Base-by-base conservation (phyloP, 2,888 invertebrate genomes). In the Scaptomyza tumidula region DNA sequence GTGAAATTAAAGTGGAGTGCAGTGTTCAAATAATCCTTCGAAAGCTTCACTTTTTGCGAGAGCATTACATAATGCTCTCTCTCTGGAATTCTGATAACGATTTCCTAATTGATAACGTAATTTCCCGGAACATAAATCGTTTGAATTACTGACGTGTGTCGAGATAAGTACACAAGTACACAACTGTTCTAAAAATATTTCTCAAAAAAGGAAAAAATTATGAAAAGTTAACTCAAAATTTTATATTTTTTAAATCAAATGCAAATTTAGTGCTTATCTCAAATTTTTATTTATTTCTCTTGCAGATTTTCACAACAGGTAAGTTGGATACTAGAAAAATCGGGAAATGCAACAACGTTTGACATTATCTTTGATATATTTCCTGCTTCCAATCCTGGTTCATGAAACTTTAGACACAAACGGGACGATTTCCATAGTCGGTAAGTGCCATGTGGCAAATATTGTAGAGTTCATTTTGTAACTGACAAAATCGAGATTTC, bases 371-470 rank as follows among this genome's bases (percentile, higher is more conserved):
- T 62, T 56, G 37, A 14, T 73, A 44, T 59, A 49, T 71, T 27
- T 9, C 16, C 7, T 49, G 6, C 0, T 46, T 29, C 2, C n/a
- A 6, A 50, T 24, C 11, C 27, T 46, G 14, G 31, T 6, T 35
- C 10, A 37, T 16, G 3, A 46, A 31, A 19, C 27, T 35, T 33
- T 52, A 86, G 83, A 62, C 14, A 31, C 6, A 84, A 69, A 39
- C 66, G 80, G 66, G 59, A 80, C 39, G 68, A 86, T 62, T 84
- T 91, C 49, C 75, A 89, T 3, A 64, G 63, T 62, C 78, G 90
- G 91, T 91, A 91, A 91, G 91, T 91, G 90, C 86, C 86, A 33
- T 76, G 63, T 53, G 74, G 77, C 79, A 78, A 78, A 74, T 66
- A 72, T 75, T 79, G 81, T 84, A 80, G 75, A 66, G 48, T 50